These are phyloP conservation scores for Halocynthia aurantium DNA, from an alignment of 23 tunicate genomes.

Conservation along the genomic window DNA sequence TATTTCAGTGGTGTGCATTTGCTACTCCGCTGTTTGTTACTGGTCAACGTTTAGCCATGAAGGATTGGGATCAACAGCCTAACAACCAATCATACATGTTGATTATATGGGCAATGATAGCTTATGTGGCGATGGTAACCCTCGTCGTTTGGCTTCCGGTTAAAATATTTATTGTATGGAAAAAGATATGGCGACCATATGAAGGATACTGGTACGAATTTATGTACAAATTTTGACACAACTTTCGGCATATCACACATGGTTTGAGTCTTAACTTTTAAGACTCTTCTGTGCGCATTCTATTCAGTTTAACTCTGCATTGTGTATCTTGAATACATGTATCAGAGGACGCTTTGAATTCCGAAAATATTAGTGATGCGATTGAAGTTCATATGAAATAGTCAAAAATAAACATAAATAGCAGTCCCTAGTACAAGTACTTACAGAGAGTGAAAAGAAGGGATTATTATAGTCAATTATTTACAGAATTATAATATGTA, in stretches of 20 bases:
- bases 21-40: conserved; percentile 45
- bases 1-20: conserved; percentile 45
- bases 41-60: conserved; percentile 23
- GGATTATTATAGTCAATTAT: too few species aligned
- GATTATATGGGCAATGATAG: conserved; percentile 18
- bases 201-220: conserved; percentile 52
- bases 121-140: conserved; percentile 57
- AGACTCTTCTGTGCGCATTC: too few species aligned
- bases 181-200: conserved; percentile 17
- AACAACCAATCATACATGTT: conserved; percentile 8
- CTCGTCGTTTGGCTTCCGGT: conserved; percentile 66
- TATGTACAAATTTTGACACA: background rate
- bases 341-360: too few species aligned
- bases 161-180: conserved; percentile 54
- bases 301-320: too few species aligned
- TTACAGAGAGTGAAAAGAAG: too few species aligned
- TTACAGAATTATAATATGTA: too few species aligned
- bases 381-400: too few species aligned
- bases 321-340: too few species aligned
- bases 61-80: background rate
- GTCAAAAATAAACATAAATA: too few species aligned
- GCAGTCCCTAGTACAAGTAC: too few species aligned
- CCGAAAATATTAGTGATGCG: background rate
- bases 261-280: too few species aligned
- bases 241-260: too few species aligned